phyloP scores from a whole-genome alignment of 2,888 invertebrate genomes.

The Caenorhabditis auriculariae region DNA sequence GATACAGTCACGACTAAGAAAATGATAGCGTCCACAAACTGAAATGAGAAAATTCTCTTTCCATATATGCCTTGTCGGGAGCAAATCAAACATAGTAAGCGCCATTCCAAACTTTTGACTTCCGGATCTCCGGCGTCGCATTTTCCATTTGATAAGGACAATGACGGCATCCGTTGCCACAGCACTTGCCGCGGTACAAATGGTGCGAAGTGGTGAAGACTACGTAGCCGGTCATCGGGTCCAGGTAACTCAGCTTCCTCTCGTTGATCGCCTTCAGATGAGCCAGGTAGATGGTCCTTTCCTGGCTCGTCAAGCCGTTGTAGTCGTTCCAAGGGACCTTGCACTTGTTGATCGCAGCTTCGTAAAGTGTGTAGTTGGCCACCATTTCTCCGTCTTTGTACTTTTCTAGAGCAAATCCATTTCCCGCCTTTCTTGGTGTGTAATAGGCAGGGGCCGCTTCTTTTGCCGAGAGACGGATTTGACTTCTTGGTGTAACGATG shows the following conservation, averaged over 20 bases:
- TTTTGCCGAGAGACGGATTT: conserved; percentile 26
- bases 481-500: conserved; percentile 6
- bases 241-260: conserved; percentile 50
- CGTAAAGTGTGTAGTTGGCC: conserved; percentile 60
- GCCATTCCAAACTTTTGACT: conserved; percentile 54
- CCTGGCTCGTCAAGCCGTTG: conserved; percentile 48
- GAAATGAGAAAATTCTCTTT: conserved; percentile 3
- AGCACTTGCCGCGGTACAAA: conserved; percentile 54
- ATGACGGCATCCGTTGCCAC: conserved; percentile 61
- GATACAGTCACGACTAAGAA: no score
- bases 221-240: conserved; percentile 42
- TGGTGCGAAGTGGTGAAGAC: conserved; percentile 54
- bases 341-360: conserved; percentile 50
- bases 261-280: conserved; percentile 56
- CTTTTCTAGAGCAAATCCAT: conserved; percentile 40
- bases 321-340: conserved; percentile 49
- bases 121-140: conserved; percentile 41
- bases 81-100: conserved; percentile 59
- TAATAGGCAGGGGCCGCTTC: conserved; percentile 49
- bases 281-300: conserved; percentile 52
- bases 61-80: conserved; percentile 4
- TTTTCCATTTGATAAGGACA: conserved; percentile 59
- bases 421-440: conserved; percentile 29
- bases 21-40: no score
- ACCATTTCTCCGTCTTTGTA: conserved; percentile 47